Conservation (phyloP, 2,888 invertebrate genomes). For the Tenthredo distinguenda region DNA sequence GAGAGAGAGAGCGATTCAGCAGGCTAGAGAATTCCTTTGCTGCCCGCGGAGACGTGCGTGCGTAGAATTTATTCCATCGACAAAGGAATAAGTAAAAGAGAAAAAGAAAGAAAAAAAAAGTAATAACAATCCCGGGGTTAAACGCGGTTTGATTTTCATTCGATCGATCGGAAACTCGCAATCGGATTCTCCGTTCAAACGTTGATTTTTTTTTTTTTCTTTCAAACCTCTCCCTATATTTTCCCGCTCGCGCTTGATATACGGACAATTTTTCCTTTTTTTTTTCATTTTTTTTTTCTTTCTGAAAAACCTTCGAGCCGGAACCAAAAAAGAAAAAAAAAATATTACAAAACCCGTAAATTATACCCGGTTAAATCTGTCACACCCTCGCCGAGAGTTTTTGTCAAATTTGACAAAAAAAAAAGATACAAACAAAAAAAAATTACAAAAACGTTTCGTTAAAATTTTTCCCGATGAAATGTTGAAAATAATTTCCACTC, state of each 20-base stretch:
- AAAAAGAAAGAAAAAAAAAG: background rate
- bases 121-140: background rate
- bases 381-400: background rate
- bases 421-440: too few relatives aligned
- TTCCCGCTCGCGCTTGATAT: background rate
- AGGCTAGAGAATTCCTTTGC: conserved; percentile 2
- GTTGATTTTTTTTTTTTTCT: background rate
- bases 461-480: too few relatives aligned
- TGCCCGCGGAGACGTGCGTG: background rate
- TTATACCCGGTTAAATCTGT: background rate
- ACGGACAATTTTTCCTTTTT: too few relatives aligned
- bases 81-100: background rate
- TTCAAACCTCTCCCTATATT: background rate
- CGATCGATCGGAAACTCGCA: background rate
- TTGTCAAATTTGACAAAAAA: too few relatives aligned
- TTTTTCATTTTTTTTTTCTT: too few relatives aligned
- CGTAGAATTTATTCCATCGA: conserved; percentile 17
- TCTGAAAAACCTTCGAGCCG: too few relatives aligned
- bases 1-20: background rate
- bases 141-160: conserved; percentile 21
- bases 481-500: background rate
- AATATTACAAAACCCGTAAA: too few relatives aligned
- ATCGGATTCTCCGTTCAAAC: background rate
- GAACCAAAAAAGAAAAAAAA: too few relatives aligned
- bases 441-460: too few relatives aligned